Evolutionary conservation across 2,888 invertebrate genomes (phyloP).

Genomic region (Lottia gigantea): DNA sequence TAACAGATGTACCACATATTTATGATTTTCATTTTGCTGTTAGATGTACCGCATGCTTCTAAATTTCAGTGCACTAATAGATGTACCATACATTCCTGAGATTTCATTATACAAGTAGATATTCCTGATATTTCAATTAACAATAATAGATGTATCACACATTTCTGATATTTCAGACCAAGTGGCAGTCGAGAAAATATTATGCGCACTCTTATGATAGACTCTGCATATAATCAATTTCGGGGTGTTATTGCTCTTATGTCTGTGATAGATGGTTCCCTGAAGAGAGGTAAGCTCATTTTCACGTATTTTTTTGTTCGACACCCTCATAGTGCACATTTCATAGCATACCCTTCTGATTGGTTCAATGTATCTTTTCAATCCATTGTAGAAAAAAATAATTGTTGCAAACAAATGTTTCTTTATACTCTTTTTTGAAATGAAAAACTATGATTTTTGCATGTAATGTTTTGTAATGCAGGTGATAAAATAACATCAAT

Average conservation of each 20-base stretch:
- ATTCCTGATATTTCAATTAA: conserved; percentile 36
- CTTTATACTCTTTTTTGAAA: no score
- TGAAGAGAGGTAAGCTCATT: conserved; percentile 49
- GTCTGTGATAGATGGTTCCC: conserved; percentile 56
- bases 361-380: no score
- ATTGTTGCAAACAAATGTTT: no score
- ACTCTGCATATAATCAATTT: conserved; percentile 92
- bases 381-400: no score
- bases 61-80: background rate
- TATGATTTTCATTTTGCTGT: background rate
- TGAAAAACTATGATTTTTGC: no score
- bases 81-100: background rate
- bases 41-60: no score
- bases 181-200: conserved; percentile 67
- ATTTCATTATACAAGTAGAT: background rate
- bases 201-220: conserved; percentile 87
- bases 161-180: conserved; percentile 58
- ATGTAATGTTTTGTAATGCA: no score
- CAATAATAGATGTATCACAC: background rate
- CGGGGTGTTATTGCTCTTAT: conserved; percentile 69
- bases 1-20: background rate
- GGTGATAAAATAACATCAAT: conserved; percentile 82
- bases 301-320: no score
- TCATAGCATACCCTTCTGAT: no score
- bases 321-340: no score